Evolutionary conservation across 1,140 invertebrate species (phyloP).

Genomic region (Penaeus japonicus): DNA sequence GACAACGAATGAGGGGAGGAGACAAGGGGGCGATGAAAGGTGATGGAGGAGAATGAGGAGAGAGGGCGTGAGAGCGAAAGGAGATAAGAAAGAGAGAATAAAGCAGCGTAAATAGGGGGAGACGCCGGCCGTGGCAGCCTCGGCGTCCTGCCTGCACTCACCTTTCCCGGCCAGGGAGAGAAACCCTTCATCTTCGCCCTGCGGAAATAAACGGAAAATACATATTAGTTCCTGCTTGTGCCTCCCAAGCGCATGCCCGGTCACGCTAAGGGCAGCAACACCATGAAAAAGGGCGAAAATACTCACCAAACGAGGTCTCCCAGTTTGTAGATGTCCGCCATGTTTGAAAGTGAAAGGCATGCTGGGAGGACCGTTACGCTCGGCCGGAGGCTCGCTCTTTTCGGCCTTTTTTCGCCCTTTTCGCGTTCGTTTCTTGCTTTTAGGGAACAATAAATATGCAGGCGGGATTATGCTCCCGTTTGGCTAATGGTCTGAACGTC

Average conservation of each 20-base stretch:
- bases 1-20: background rate
- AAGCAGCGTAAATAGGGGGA: background rate
- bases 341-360: slow-evolving; percentile 45
- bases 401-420: background rate
- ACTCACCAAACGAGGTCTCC: slow-evolving; percentile 58
- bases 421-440: background rate
- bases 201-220: slow-evolving; percentile 34
- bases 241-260: background rate
- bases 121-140: background rate
- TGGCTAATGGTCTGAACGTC: background rate
- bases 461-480: background rate
- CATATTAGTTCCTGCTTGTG: background rate
- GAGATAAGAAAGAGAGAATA: background rate
- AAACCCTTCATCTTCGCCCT: slow-evolving; percentile 64
- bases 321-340: slow-evolving; percentile 56
- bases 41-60: background rate
- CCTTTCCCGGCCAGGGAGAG: slow-evolving; percentile 62
- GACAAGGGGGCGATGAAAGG: background rate
- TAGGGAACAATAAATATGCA: background rate
- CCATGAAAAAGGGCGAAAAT: background rate
- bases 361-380: background rate
- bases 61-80: background rate
- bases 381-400: background rate
- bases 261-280: background rate
- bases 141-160: slow-evolving; percentile 4